A percentile compares a stretch with the other conserved stretches of the same genome.
Evolutionary conservation across 2,113 vertebrate species (phyloP).

Genomic region (Stomatorhinus ivindoensis): DNA sequence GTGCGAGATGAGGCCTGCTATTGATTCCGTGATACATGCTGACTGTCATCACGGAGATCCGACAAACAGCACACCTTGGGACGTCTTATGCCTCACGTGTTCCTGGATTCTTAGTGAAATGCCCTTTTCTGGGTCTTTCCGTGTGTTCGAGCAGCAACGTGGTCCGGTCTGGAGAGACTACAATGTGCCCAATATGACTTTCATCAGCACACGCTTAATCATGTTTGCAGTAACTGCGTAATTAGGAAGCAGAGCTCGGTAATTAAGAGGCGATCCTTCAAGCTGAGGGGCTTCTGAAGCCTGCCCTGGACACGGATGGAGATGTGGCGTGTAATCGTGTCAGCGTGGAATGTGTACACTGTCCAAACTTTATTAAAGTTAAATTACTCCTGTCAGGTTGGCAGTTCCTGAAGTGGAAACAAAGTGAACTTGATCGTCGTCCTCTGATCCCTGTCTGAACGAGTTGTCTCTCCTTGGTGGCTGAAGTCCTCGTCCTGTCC

Average conservation of each 20-base stretch:
- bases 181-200: conserved; percentile 25
- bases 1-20: neutral
- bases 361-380: neutral
- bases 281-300: conserved; percentile 21
- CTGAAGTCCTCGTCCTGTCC: neutral
- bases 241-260: conserved; percentile 33
- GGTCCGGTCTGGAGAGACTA: conserved; percentile 26
- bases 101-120: neutral
- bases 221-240: conserved; percentile 28
- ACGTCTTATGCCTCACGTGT: neutral
- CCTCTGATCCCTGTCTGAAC: neutral
- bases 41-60: neutral
- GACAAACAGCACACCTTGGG: no score
- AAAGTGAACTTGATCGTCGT: neutral
- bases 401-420: neutral
- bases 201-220: conserved; percentile 27
- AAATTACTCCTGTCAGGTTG: neutral
- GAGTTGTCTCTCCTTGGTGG: neutral
- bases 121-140: neutral
- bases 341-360: neutral
- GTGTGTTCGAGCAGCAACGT: neutral
- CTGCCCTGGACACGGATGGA: neutral
- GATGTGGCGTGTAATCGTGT: neutral
- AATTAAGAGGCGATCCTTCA: conserved; percentile 33
- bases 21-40: neutral